These are phyloP conservation scores for Rhopalosiphum padi DNA, from an alignment of 1,140 invertebrate genomes.

Conservation along the genomic window DNA sequence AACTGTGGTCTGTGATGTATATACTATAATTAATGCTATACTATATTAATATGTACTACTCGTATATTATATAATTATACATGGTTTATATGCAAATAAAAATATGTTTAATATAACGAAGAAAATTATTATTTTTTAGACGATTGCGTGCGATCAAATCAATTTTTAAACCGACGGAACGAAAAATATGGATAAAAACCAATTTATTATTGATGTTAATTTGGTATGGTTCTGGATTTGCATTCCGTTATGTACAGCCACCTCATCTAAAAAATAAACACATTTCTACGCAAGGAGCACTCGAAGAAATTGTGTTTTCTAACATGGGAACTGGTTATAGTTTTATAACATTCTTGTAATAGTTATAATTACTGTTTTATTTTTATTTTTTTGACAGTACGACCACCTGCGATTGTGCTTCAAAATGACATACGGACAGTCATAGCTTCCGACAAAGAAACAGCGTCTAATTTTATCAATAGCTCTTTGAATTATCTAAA, in stretches of 20 bases:
- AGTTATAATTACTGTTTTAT: background rate
- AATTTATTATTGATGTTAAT: constrained; percentile 46
- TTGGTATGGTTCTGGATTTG: constrained; percentile 47
- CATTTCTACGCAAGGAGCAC: background rate
- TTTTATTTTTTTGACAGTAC: background rate
- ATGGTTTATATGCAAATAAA: background rate
- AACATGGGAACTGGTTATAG: background rate
- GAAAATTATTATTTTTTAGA: background rate
- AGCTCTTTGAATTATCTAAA: constrained; percentile 37
- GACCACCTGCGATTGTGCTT: background rate
- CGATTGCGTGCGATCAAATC: constrained; percentile 11
- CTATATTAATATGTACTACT: no score
- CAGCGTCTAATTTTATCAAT: constrained; percentile 17
- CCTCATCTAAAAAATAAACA: constrained; percentile 22
- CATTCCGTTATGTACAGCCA: constrained; percentile 1
- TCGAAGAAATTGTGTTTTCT: constrained; percentile 36
- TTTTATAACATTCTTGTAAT: background rate
- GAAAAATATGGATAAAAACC: constrained; percentile 15
- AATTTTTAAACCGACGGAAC: constrained; percentile 1
- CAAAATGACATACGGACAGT: constrained; percentile 21
- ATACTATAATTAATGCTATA: no score
- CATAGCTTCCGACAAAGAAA: background rate
- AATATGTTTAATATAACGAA: background rate
- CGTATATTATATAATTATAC: no score
- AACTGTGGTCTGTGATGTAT: background rate